Conservation (phyloP, 2,888 invertebrate species). For the Hofmannophila pseudospretella region DNA sequence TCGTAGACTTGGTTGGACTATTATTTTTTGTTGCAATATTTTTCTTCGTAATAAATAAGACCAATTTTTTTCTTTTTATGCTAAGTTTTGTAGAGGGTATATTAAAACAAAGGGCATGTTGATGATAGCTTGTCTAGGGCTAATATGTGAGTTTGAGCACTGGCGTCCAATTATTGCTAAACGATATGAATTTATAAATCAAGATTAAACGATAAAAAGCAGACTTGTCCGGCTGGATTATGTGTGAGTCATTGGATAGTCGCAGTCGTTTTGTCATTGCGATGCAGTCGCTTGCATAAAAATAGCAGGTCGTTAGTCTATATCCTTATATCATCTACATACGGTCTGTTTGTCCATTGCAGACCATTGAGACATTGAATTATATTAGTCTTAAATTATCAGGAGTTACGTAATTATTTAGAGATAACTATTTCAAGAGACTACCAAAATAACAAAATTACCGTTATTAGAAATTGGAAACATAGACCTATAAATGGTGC, state of each 20-base stretch:
- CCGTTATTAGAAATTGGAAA: too few relatives aligned
- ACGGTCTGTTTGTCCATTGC: too few relatives aligned
- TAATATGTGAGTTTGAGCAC: constrained; percentile 34
- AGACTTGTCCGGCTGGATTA: constrained; percentile 22
- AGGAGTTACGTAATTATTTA: too few relatives aligned
- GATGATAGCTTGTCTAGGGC: constrained; percentile 40
- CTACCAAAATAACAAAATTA: too few relatives aligned
- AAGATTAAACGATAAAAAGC: constrained; percentile 30
- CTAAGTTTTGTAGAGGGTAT: constrained; percentile 20
- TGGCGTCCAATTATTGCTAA: constrained; percentile 53
- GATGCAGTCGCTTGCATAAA: constrained; percentile 1
- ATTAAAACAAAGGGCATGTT: constrained; percentile 36
- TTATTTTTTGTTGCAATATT: constrained; percentile 21
- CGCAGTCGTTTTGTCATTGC: constrained; percentile 26
- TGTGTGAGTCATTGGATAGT: constrained; percentile 28
- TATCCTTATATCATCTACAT: too few relatives aligned
- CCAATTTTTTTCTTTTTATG: constrained; percentile 16
- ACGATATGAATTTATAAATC: constrained; percentile 48
- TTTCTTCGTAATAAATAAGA: constrained; percentile 18
- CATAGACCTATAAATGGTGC: too few relatives aligned
- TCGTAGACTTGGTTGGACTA: constrained; percentile 18
- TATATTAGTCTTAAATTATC: too few relatives aligned
- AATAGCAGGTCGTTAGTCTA: too few relatives aligned
- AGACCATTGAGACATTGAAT: too few relatives aligned
- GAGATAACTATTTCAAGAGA: too few relatives aligned